Evolutionary conservation across 2,113 vertebrate genomes (phyloP).

Genomic region (Archocentrus centrarchus): DNA sequence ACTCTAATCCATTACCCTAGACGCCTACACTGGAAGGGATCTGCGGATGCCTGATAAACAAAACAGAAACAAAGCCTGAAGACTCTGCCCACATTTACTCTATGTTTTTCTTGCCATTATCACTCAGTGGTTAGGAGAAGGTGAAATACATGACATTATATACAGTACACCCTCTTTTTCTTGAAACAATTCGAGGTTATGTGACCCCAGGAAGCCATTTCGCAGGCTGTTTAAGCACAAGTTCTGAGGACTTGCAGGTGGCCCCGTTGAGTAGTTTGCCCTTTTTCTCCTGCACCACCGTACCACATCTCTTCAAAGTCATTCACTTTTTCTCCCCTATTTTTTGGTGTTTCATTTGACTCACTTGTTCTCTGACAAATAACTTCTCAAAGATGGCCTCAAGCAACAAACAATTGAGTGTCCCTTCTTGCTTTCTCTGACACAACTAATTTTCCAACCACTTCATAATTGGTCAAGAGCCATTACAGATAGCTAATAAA

Average conservation of each 20-base stretch:
- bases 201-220: conserved; percentile 45
- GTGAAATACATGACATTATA: conserved; percentile 39
- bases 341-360: conserved; percentile 3
- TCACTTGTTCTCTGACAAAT: conserved; percentile 39
- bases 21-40: conserved; percentile 77
- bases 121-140: conserved; percentile 31
- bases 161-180: conserved; percentile 38
- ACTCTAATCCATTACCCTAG: conserved; percentile 79
- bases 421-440: conserved; percentile 1
- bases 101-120: conserved; percentile 63
- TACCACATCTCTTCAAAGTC: conserved; percentile 10
- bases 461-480: conserved; percentile 65
- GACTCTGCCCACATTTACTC: conserved; percentile 74
- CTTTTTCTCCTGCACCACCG: background rate
- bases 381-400: conserved; percentile 35
- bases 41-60: conserved; percentile 79
- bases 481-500: conserved; percentile 63
- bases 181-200: conserved; percentile 39
- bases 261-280: background rate
- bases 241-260: conserved; percentile 22
- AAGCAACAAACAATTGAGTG: conserved; percentile 45
- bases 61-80: conserved; percentile 74
- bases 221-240: conserved; percentile 24
- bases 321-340: conserved; percentile 18
- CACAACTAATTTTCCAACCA: conserved; percentile 56